Conservation (phyloP, 2,797 vertebrate genomes). For the Erethizon dorsatum region DNA sequence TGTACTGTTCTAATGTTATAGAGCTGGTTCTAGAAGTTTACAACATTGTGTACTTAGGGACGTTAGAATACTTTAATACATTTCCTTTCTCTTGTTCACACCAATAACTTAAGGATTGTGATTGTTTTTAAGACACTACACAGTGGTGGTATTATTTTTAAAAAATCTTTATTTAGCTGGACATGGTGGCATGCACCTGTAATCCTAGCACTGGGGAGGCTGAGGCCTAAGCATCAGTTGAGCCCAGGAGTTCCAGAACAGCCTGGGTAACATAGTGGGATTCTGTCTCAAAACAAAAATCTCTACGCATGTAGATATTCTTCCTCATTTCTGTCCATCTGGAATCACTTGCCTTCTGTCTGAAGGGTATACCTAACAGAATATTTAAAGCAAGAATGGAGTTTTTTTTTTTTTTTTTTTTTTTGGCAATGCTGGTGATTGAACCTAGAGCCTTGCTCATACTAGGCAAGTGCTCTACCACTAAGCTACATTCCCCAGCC, state of each 20-base stretch:
- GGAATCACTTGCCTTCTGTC: neutral
- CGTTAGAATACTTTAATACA: neutral
- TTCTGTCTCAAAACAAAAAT: neutral
- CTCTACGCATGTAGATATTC: neutral
- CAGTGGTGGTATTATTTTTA: neutral
- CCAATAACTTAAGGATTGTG: neutral
- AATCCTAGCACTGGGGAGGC: neutral
- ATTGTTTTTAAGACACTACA: neutral
- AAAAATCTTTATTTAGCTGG: neutral
- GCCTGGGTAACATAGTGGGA: neutral
- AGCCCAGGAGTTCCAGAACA: neutral
- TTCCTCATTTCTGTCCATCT: neutral
- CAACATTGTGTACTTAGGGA: neutral
- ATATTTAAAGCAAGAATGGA: neutral
- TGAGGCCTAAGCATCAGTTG: neutral
- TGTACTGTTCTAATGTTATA: neutral
- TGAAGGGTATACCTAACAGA: neutral
- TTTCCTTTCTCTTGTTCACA: neutral
- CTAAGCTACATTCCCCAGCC: neutral
- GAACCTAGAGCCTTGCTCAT: neutral
- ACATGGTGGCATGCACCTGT: neutral
- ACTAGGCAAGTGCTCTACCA: neutral
- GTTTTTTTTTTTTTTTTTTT: neutral
- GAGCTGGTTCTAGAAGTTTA: neutral
- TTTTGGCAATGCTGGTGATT: neutral